Evolutionary conservation across 1,140 invertebrate species (phyloP), one percentile per base, ranked within the genome.

Genomic region (Drosophila tani): DNA sequence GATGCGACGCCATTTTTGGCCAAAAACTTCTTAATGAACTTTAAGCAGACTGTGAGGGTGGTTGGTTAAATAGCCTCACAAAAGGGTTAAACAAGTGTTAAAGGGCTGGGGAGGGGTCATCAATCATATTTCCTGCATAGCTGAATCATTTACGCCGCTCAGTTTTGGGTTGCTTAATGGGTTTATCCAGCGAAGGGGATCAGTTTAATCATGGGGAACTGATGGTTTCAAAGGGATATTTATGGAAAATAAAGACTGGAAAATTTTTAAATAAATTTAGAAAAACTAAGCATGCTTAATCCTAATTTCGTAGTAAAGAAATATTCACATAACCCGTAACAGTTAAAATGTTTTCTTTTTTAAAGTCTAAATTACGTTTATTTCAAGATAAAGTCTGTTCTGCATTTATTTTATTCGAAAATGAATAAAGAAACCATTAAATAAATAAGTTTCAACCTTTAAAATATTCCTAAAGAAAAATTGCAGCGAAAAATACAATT

Each of bases 11-110:
- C 85, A 85, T 85, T 62, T 76, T 75, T 43, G 75, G 41, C 19
- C 24, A 40, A 46, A 84, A 88, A 88, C 77, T 88, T 90, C 81
- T 82, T 88, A 88, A 88, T 88, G 81, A 88, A 88, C 85, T 88
- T 81, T 64, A 74, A 79, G 84, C 70, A 66, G 57, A 35, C 41
- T n/a, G 5, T 53, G 19, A 24, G 32, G 64, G 21, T 47, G 43
- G 8, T 46, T 15, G 29, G 21, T 17, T 38, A 24, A 53, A 49
- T 55, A 24, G 45, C 40, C 40, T 53, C 74, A 88, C 84, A 88
- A 88, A 88, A 79, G 85, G 85, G 85, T 88, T 88, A 88, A 88
- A 15, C 85, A 88, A 88, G 85, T 90, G 85, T 82, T 85, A 88
- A 87, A 51, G 55, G 69, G 17, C 12, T 51, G 45, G 15, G 11